Base-by-base conservation (phyloP, 2,888 invertebrate genomes). In the Lepidocyrtoides sp. region DNA sequence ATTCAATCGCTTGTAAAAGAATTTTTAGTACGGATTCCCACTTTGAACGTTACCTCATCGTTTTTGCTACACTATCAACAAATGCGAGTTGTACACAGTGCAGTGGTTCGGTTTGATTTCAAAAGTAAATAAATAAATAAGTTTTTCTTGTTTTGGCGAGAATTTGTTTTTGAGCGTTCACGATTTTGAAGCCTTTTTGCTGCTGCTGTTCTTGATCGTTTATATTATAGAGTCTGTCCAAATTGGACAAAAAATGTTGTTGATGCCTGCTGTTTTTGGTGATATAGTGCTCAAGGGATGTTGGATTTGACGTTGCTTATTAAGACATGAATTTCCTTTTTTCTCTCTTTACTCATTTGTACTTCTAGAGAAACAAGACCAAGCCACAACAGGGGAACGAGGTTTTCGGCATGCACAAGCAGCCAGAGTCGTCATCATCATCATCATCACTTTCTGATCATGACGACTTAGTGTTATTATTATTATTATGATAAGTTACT, bases 271-370 rank as follows among this genome's bases (percentile, higher is more conserved):
- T 86, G 86, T 51, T 84, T 84, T 84, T 84, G 72, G 84, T 84
- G 54, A 84, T 72, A 83, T 66, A 66, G 48, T 66, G 83, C 83
- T 83, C 41, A 83, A 44, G 83, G 83, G 83, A 83, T 66, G 83
- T 26, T 36, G 23, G 32, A 83, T 66, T 66, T 83, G 83, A 83
- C 83, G 66, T 83, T 83, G 29, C 26, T 83, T 83, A 85, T 85
- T 85, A 85, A 72, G 84, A 85, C 84, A 85, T 54, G 84, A 72
- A 54, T 85, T 85, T 72, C 84, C 84, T 85, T 51, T 72, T 85
- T 83, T 66, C 41, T 66, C 4, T 66, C 32, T 2, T 66, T n/a
- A n/a, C 81, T 81, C 57, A 81, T 60, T 81, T 60, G 57, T 41
- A 60, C 60, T 20, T 5, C 12, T 14, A 36, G 20, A 57, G 36